A percentile compares a stretch with the other conserved stretches of the same genome.
These are phyloP conservation scores for Drosophila eohydei DNA, from an alignment of 2,888 invertebrate genomes.

Conservation along the genomic window DNA sequence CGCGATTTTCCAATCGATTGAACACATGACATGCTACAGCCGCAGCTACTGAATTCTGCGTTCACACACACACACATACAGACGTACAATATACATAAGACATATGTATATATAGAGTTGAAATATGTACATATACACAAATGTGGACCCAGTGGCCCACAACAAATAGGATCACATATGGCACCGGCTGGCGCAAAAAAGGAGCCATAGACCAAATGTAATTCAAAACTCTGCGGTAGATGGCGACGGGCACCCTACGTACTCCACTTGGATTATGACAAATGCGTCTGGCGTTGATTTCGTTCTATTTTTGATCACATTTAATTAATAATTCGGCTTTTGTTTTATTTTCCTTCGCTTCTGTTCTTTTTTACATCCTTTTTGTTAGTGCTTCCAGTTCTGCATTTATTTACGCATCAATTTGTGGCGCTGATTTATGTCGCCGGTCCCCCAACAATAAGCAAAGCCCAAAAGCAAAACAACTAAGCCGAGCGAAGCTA, in stretches of 20 bases:
- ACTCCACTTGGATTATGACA: constrained; percentile 17
- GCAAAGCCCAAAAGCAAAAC: constrained; percentile 18
- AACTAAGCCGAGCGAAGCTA: background rate
- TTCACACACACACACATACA: constrained; percentile 20
- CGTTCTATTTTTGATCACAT: constrained; percentile 71
- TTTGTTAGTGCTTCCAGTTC: constrained; percentile 42
- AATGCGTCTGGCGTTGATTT: constrained; percentile 32
- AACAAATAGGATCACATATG: constrained; percentile 40
- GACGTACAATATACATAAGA: background rate
- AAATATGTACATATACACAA: background rate
- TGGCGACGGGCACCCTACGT: constrained; percentile 33
- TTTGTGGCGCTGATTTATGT: constrained; percentile 76
- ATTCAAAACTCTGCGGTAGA: constrained; percentile 57
- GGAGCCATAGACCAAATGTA: constrained; percentile 36
- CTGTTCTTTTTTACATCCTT: constrained; percentile 47
- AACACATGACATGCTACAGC: constrained; percentile 70
- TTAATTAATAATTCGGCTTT: constrained; percentile 65
- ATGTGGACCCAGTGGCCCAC: constrained; percentile 7
- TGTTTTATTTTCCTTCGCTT: constrained; percentile 6
- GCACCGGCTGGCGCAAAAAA: constrained; percentile 38
- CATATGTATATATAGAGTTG: background rate
- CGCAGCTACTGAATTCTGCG: constrained; percentile 51
- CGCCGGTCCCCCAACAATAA: constrained; percentile 43
- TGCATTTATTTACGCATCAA: constrained; percentile 76
- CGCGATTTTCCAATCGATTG: constrained; percentile 79